Base-by-base conservation (phyloP, 2,888 invertebrate species). In the Cecidostiba fungosa region DNA sequence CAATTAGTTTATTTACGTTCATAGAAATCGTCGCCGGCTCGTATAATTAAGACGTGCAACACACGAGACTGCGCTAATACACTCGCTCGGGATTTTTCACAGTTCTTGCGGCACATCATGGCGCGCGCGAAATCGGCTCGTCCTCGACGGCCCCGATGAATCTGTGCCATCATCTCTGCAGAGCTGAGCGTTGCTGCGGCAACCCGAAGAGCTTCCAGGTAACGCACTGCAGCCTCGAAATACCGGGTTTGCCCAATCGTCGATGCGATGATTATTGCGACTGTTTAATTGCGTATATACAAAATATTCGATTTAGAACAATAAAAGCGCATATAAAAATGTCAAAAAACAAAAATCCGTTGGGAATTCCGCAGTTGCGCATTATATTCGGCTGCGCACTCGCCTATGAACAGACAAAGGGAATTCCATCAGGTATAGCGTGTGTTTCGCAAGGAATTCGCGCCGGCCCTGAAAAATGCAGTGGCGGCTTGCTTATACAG, bases 381-480 rank as follows among this genome's bases (percentile, higher is more conserved):
- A n/a, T n/a, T n/a, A n/a, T n/a, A n/a, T n/a, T n/a, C n/a, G 43
- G n/a, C 19, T 10, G 32, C 23, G 8, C 23, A 66, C 16, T 43
- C 73, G 43, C 66, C 14, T 29, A 29, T 14, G 14, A n/a, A 5
- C 43, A 23, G 74, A 86, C 86, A 86, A 86, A 83, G 86, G 83
- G 47, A 83, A 86, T 86, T 86, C 86, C 83, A 59, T n/a, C n/a
- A n/a, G n/a, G n/a, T n/a, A n/a, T n/a, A 32, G 66, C 66, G 8
- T n/a, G 32, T 26, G 76, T 86, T 86, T 72, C 79, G 80, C 59
- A 86, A 88, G 83, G 77, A 86, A 87, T 86, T 85, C 78, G 82
- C 84, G 78, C 66, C 79, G 84, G 3, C 78, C 80, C 82, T 77
- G 86, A 82, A 88, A 86, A 84, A 86, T 77, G 69, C 76, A 12